These are phyloP conservation scores for Cephus rjabovi DNA, from an alignment of 2,888 invertebrate genomes.

Conservation along the genomic window DNA sequence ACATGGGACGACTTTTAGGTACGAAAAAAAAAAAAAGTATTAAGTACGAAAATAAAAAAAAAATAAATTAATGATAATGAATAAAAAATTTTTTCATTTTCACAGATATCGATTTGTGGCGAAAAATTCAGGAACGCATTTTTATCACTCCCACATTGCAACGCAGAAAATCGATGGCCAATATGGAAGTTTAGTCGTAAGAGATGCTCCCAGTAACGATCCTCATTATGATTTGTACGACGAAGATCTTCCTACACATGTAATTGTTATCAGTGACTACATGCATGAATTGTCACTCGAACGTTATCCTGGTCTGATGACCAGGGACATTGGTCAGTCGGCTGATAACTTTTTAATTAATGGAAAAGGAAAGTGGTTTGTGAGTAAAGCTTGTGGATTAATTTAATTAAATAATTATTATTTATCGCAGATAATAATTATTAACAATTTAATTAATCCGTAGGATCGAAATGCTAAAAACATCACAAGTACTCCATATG, in stretches of 20 bases:
- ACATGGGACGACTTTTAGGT: constrained; percentile 87
- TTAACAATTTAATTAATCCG: not conserved
- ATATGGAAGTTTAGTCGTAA: constrained; percentile 71
- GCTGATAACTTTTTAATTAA: constrained; percentile 61
- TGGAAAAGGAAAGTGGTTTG: constrained; percentile 53
- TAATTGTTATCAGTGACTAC: constrained; percentile 71
- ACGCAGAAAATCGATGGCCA: constrained; percentile 72
- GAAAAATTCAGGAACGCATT: constrained; percentile 61
- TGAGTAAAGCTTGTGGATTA: constrained; percentile 23
- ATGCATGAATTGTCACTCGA: constrained; percentile 54
- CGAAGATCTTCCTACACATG: constrained; percentile 69
- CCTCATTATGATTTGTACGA: constrained; percentile 58
- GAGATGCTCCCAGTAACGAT: constrained; percentile 67
- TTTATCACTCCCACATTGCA: constrained; percentile 63
- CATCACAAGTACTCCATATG: constrained; percentile 19
- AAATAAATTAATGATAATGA: not conserved
- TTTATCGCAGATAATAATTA: not conserved
- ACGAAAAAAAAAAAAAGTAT: constrained; percentile 11
- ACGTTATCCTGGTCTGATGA: constrained; percentile 64
- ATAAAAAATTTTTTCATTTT: constrained; percentile 10
- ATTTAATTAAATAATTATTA: not conserved
- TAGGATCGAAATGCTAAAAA: constrained; percentile 16
- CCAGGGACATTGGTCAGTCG: constrained; percentile 61
- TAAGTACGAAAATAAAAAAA: too few species aligned
- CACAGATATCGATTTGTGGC: constrained; percentile 61